Conservation (phyloP, 2,797 vertebrate species). For the Sebastiscus tertius region DNA sequence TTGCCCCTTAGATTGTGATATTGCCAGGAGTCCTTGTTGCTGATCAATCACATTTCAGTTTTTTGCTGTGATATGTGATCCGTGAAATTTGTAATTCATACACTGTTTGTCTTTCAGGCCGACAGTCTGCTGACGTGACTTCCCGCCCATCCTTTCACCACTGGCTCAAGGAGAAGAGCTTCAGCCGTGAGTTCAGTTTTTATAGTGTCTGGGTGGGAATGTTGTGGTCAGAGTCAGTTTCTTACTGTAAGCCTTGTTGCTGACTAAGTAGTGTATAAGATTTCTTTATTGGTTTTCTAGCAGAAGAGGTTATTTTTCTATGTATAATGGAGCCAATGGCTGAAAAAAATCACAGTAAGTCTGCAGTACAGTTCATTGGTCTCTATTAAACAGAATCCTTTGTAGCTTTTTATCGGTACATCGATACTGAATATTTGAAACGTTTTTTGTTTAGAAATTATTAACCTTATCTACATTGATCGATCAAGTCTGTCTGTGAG, state of each 20-base stretch:
- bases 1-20: neutral
- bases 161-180: neutral
- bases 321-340: neutral
- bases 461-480: neutral
- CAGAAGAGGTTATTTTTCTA: neutral
- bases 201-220: neutral
- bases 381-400: neutral
- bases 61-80: conserved; percentile 21
- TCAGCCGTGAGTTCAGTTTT: conserved; percentile 40
- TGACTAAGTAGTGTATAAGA: neutral
- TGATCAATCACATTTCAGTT: neutral
- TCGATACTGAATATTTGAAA: too few relatives aligned
- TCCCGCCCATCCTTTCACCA: neutral
- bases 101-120: conserved; percentile 30
- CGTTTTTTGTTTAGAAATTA: too few relatives aligned
- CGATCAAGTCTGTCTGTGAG: neutral
- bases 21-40: neutral
- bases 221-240: neutral
- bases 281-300: conserved; percentile 7
- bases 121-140: conserved; percentile 43
- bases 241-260: neutral
- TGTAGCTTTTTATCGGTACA: too few relatives aligned
- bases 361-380: neutral
- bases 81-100: conserved; percentile 11
- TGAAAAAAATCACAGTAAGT: neutral